Evolutionary conservation across 2,797 vertebrate genomes (phyloP).

Genomic region (Avahi laniger): DNA sequence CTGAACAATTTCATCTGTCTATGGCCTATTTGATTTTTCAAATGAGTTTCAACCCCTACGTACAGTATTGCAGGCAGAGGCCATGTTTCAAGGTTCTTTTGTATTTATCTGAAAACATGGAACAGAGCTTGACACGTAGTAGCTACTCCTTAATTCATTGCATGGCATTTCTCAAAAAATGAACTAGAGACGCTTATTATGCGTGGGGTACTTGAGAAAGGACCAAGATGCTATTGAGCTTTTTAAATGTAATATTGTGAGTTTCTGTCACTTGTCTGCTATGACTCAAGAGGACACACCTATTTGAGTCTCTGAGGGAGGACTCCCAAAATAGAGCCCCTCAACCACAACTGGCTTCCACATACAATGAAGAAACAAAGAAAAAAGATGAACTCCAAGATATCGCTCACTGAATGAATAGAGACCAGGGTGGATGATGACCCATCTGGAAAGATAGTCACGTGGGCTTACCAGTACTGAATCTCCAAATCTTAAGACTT

Average conservation of each 20-base stretch:
- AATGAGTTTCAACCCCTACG: not conserved
- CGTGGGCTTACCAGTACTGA: not conserved
- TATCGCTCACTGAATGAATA: not conserved
- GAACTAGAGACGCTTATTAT: not conserved
- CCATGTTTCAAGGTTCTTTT: not conserved
- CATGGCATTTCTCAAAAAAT: not conserved
- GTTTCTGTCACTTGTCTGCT: not conserved
- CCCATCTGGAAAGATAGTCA: not conserved
- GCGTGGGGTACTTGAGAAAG: not conserved
- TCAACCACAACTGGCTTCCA: not conserved
- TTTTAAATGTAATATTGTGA: not conserved
- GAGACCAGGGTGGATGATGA: not conserved
- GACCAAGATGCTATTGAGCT: not conserved
- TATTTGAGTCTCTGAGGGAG: not conserved
- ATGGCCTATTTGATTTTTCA: not conserved
- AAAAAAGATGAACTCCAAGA: not conserved
- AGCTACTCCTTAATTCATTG: not conserved
- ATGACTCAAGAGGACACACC: not conserved
- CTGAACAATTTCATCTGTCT: not conserved
- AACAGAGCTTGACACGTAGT: not conserved
- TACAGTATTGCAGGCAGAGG: not conserved
- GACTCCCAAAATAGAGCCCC: not conserved
- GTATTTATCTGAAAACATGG: not conserved
- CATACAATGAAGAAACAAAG: not conserved
- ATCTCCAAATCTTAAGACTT: not conserved